Base-by-base conservation (phyloP, 1,140 invertebrate genomes). In the Apis dorsata region DNA sequence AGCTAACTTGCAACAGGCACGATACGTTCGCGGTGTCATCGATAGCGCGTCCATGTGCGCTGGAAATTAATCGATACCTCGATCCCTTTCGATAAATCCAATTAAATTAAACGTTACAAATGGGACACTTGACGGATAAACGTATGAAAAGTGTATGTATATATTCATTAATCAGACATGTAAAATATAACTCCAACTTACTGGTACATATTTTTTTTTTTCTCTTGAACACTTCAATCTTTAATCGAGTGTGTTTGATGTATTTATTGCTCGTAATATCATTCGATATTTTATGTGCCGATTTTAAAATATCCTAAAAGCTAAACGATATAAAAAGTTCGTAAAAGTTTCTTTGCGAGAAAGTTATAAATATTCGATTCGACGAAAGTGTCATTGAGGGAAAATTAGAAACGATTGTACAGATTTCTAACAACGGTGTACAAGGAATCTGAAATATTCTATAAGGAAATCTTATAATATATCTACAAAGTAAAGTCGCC, bases 61-160 rank as follows among this genome's bases (percentile, higher is more conserved):
- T 49, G 57, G 19, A 62, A 62, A 79, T 79, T 79, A 79, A 79
- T 79, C 77, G 77, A 79, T 71, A 51, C 68, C 53, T 19, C 65
- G 77, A 71, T 79, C 55, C 17, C 34, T 21, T 51, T 71, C 68
- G 68, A 79, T 79, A 79, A 71, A 79, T 51, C 44, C 77, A 62
- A 79, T 79, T 79, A 79, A 79, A 79, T 60, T 62, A 79, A 71
- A 62, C 55, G 77, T 62, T 79, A 62, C 77, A 71, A 62, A 79
- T 28, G 66, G 21, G 0, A 49, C 65, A 59, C 53, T 21, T 28
- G 24, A 17, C 11, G 19, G 34, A 51, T 55, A 28, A 49, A n/a
- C 7, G 34, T 59, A 60, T 51, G 66, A 70, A 70, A 79, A 70
- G 60, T 21, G 66, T 53, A 1, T 34, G 28, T 34, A 24, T 34